Evolutionary conservation across 2,113 vertebrate species (phyloP).

Genomic region (Lontra canadensis): DNA sequence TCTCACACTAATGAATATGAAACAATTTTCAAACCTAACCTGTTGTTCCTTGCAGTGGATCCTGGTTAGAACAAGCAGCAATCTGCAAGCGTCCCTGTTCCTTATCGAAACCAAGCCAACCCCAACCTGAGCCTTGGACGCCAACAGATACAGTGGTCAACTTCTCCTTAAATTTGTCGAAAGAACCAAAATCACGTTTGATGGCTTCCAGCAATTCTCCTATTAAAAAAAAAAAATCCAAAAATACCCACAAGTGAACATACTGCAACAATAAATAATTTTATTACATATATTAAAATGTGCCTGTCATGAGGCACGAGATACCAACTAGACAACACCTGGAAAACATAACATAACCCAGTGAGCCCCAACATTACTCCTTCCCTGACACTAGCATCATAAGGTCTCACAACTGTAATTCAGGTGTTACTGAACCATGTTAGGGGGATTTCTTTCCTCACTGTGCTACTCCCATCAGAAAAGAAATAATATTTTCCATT

Average conservation of each 20-base stretch:
- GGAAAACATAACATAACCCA: neutral
- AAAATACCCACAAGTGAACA: neutral
- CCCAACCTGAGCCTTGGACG: slow-evolving; percentile 98
- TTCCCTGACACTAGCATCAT: fast-evolving
- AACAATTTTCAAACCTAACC: slow-evolving; percentile 82
- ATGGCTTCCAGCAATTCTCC: slow-evolving; percentile 96
- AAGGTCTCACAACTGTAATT: neutral
- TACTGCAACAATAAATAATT: neutral
- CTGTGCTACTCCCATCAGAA: neutral
- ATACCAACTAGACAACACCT: neutral
- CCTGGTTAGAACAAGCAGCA: slow-evolving; percentile 94
- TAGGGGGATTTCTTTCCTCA: neutral
- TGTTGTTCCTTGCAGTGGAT: slow-evolving; percentile 96
- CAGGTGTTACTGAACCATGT: fast-evolving
- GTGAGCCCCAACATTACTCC: fast-evolving
- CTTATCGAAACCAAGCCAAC: slow-evolving; percentile 96
- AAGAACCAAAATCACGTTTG: slow-evolving; percentile 95
- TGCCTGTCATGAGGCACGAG: neutral
- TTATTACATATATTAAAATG: neutral
- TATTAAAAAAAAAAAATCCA: slow-evolving; percentile 71
- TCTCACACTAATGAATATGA: neutral
- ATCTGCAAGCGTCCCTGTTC: slow-evolving; percentile 89
- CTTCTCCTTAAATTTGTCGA: slow-evolving; percentile 95
- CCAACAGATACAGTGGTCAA: slow-evolving; percentile 92
- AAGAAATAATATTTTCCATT: neutral